A percentile compares a stretch with the other conserved stretches of the same genome.
These are phyloP conservation scores for Heliconius ismenius DNA, from an alignment of 2,888 invertebrate genomes.

Conservation along the genomic window DNA sequence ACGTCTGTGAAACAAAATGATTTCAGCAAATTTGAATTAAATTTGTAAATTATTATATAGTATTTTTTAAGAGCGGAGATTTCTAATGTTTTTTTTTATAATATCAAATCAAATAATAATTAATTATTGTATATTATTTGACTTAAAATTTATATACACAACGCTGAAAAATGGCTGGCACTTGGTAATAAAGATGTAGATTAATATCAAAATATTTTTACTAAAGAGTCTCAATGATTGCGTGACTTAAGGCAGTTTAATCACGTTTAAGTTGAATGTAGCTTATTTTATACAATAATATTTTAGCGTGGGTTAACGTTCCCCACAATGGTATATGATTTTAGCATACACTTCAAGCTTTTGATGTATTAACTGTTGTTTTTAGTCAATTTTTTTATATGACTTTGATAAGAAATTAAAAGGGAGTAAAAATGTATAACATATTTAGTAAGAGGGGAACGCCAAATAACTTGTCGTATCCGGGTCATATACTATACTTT, in stretches of 20 bases:
- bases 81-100: background rate
- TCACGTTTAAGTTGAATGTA: constrained; percentile 40
- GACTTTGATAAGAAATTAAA: too few relatives aligned
- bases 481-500: too few relatives aligned
- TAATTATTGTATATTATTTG: background rate
- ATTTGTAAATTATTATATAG: too few relatives aligned
- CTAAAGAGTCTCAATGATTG: constrained; percentile 35
- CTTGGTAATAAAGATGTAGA: constrained; percentile 42
- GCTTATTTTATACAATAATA: constrained; percentile 42
- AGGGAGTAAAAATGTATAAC: too few relatives aligned
- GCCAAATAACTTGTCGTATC: too few relatives aligned
- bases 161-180: constrained; percentile 1
- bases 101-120: background rate
- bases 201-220: constrained; percentile 43
- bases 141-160: background rate
- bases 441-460: too few relatives aligned
- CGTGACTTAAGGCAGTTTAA: constrained; percentile 44
- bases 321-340: constrained; percentile 36
- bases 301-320: constrained; percentile 40
- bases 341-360: constrained; percentile 3
- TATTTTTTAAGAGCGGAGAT: background rate
- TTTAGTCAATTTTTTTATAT: background rate
- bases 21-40: too few relatives aligned
- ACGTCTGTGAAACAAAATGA: too few relatives aligned
- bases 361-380: constrained; percentile 3